phyloP scores from a whole-genome alignment of 2,797 vertebrate genomes.

The Hydrolagus colliei region DNA sequence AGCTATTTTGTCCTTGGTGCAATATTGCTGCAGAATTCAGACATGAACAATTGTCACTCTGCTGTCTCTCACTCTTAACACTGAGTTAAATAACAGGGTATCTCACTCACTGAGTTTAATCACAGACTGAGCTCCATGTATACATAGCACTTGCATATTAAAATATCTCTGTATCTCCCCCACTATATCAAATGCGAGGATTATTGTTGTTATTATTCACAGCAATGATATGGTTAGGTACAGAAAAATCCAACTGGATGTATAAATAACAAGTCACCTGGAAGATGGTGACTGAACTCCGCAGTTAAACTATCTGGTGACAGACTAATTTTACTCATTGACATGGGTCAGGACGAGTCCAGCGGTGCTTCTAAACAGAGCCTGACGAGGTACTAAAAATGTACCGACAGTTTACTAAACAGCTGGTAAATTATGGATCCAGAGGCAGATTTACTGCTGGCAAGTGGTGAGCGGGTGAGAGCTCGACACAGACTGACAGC shows the following conservation, averaged over 20 bases:
- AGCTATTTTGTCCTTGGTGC: too few relatives aligned
- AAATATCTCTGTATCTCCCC: too few relatives aligned
- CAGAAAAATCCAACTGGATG: not conserved
- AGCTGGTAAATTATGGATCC: not conserved
- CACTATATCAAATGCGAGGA: too few relatives aligned
- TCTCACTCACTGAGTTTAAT: too few relatives aligned
- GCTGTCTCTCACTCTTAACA: too few relatives aligned
- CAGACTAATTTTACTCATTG: not conserved
- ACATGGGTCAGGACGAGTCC: not conserved
- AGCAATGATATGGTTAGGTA: not conserved
- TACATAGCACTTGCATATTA: too few relatives aligned
- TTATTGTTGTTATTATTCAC: too few relatives aligned
- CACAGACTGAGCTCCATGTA: too few relatives aligned
- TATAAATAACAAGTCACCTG: not conserved
- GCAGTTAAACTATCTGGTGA: not conserved
- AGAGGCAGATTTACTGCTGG: not conserved
- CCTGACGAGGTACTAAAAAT: not conserved
- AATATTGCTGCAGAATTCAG: too few relatives aligned
- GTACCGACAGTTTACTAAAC: not conserved
- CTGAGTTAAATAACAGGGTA: too few relatives aligned
- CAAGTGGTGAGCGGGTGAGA: not conserved
- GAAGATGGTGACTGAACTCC: not conserved
- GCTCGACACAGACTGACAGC: not conserved
- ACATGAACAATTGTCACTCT: too few relatives aligned
- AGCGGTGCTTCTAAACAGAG: not conserved